Evolutionary conservation across 2,797 vertebrate genomes (phyloP), one percentile per base, ranked within the genome.

Genomic region (Arnoldichthys spilopterus): DNA sequence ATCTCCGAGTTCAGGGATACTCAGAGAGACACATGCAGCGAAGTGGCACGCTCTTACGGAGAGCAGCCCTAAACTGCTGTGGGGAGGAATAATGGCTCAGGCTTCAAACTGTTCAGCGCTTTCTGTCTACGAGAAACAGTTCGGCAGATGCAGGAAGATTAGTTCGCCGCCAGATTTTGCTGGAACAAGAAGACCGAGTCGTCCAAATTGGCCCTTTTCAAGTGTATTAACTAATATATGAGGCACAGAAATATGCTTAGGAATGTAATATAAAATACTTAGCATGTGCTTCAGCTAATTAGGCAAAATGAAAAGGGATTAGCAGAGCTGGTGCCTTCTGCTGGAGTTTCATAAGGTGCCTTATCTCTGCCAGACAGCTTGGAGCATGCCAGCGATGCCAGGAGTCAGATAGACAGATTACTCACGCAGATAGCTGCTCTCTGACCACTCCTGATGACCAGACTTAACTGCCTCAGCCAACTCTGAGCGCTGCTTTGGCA

Each of bases 341-440:
- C 45, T 59, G 43, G 56, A 58, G 22, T 76, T 79, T 28, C 34
- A 43, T 37, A 28, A 54, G 37, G 43, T 77, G 76, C 69, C 69
- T 79, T 81, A 70, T 82, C 81, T 77, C 43, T 67, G 69, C 75
- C 58, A 63, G 77, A 77, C 69, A 51, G 72, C 18, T 28, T 32
- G 32, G 56, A 66, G 37, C 54, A 66, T 63, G 77, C 30, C 61
- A 74, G 61, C 28, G 34, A 78, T 68, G 74, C 64, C 78, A 70
- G 54, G 26, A 68, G 56, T 32, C 43, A 78, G 76, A 81, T 59
- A 66, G 72, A 74, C 56, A 78, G 58, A 72, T 85, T 79, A 74
- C 54, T 40, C 40, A 70, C 30, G 32, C 45, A 37, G 59, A 72
- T 72, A 77, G 66, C 74, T 49, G 53, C 74, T 49, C 72, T 74